phyloP scores from a whole-genome alignment of 2,797 vertebrate genomes.

The Thripadectes ignobilis region DNA sequence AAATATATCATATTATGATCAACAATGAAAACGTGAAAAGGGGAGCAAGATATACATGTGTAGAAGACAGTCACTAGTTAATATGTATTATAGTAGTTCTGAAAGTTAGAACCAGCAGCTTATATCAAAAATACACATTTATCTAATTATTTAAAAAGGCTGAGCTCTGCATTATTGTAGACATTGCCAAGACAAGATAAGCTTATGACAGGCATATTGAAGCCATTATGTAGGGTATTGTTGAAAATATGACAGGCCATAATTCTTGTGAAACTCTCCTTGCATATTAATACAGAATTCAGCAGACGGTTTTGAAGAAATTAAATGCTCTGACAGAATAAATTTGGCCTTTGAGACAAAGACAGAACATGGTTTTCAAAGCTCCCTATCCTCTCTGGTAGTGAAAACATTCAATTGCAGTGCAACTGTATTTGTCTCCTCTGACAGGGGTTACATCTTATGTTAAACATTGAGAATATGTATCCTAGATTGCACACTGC shows the following conservation, averaged over 20 bases:
- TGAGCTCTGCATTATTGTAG: conserved; percentile 31
- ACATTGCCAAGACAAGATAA: conserved; percentile 44
- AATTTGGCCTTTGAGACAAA: conserved; percentile 41
- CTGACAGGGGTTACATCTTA: background rate
- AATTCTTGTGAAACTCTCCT: conserved; percentile 28
- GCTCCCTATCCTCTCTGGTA: background rate
- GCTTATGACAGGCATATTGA: conserved; percentile 51
- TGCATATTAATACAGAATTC: conserved; percentile 56
- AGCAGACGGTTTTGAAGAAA: conserved; percentile 39
- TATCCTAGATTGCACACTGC: background rate
- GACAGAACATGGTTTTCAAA: conserved; percentile 9
- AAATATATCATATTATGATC: background rate
- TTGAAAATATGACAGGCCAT: conserved; percentile 61
- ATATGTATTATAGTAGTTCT: background rate
- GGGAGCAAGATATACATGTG: background rate
- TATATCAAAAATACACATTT: conserved; percentile 42
- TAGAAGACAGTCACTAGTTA: background rate
- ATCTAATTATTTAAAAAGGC: conserved; percentile 54
- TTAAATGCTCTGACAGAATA: conserved; percentile 54
- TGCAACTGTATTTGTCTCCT: background rate
- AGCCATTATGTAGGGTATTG: conserved; percentile 43
- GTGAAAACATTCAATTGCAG: background rate
- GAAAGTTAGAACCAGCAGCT: background rate
- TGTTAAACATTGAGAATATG: background rate
- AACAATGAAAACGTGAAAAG: background rate